Evolutionary conservation across 1,140 invertebrate species (phyloP), one percentile per base, ranked within the genome.

Genomic region (Eulimnadia texana): DNA sequence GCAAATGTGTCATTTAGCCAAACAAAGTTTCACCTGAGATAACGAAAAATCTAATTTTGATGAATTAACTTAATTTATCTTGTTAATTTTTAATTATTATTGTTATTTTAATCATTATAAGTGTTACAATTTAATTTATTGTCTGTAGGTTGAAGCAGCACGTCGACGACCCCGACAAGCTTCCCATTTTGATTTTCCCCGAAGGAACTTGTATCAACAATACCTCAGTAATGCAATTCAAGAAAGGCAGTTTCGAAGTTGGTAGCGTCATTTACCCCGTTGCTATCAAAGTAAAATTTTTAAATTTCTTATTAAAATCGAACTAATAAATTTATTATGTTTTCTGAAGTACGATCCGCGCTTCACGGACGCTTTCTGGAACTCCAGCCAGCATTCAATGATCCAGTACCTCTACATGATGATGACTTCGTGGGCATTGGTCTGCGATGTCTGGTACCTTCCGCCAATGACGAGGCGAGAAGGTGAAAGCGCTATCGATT

Each of bases 141-240:
- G 50, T 64, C 71, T 71, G 3, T 72, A 90, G 89, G 68, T 74
- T 94, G 66, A 84, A 82, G 68, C 81, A 92, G 66, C 96, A 99
- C 72, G 90, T 97, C 16, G 88, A 90, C 11, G 89, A 97, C 74
- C 82, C 84, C 19, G 82, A 84, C 63, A 99, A 98, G 74, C 84
- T 95, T 27, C 97, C 97, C 0, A 97, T 99, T 70, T 78, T 99
- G 3, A 99, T 99, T 70, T 99, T 99, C 73, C 97, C 97, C 0
- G 97, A 99, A 78, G 97, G 92, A 24, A 98, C 97, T 0, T 99
- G 95, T 73, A 98, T 99, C 63, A 99, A 99, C 71, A 99, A 99
- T 72, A 99, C 95, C 1, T 95, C 93, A 1, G 97, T 99, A 0
- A 99, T 99, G 95, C 96, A 99, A 78, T 99, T 99, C 75, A 98